phyloP scores from a whole-genome alignment of 2,797 vertebrate species.

The Myotis myotis region DNA sequence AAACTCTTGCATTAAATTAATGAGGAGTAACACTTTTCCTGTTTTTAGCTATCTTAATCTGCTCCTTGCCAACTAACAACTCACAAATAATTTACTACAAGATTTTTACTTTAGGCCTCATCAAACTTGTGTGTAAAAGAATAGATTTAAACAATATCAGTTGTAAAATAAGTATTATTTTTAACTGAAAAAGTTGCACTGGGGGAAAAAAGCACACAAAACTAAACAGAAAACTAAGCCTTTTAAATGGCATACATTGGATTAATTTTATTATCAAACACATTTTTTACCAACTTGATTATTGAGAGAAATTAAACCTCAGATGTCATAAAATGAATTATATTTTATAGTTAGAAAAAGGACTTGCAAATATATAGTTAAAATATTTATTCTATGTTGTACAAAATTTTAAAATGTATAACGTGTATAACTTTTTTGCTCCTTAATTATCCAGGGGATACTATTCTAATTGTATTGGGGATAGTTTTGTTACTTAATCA shows the following conservation, averaged over 20 bases:
- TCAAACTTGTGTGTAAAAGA: not conserved
- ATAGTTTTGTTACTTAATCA: slow-evolving; percentile 49
- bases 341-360: not conserved
- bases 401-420: slow-evolving; percentile 22
- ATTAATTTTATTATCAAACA: not conserved
- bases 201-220: not conserved
- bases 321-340: not conserved
- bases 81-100: slow-evolving; percentile 28
- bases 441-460: not conserved
- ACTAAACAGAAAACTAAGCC: not conserved
- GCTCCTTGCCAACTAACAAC: not conserved
- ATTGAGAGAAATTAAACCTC: slow-evolving; percentile 15
- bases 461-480: not conserved
- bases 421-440: not conserved
- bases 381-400: not conserved
- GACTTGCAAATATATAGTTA: not conserved
- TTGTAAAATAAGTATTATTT: slow-evolving; percentile 9
- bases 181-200: not conserved
- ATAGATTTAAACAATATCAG: not conserved
- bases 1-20: slow-evolving; percentile 29
- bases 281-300: not conserved
- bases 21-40: not conserved
- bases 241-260: not conserved
- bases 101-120: not conserved
- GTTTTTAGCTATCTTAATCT: not conserved